These are phyloP conservation scores for Elgaria multicarinata DNA, from an alignment of 2,113 vertebrate species.

Conservation along the genomic window DNA sequence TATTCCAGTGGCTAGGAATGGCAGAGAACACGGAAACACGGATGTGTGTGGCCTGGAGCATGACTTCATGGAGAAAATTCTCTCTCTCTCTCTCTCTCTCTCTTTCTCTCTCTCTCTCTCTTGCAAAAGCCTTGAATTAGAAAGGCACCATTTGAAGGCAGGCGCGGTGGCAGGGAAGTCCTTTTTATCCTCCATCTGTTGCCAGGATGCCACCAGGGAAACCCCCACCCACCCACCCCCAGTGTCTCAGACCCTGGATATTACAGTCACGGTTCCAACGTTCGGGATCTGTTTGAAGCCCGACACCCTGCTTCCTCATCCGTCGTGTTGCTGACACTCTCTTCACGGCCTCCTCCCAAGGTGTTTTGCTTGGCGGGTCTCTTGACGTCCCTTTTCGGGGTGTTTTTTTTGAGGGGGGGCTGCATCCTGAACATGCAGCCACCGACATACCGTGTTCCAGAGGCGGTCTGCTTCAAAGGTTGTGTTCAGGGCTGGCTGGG, in stretches of 20 bases:
- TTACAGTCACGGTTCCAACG: neutral
- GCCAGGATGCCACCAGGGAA: too few relatives aligned
- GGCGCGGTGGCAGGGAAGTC: fast-evolving
- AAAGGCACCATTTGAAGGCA: neutral
- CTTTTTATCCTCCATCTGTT: neutral
- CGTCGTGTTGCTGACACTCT: neutral
- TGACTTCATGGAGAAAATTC: constrained; percentile 53
- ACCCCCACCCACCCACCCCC: too few relatives aligned
- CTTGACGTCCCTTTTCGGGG: too few relatives aligned
- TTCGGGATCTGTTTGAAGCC: too few relatives aligned
- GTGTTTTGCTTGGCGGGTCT: neutral
- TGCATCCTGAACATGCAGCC: neutral
- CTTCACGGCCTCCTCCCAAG: neutral
- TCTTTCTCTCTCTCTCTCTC: neutral
- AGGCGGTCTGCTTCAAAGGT: neutral
- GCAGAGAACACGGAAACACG: constrained; percentile 18
- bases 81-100: neutral
- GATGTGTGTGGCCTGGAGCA: constrained; percentile 5
- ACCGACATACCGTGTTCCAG: neutral
- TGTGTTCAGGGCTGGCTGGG: neutral
- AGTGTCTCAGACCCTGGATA: neutral
- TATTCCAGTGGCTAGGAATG: constrained; percentile 13
- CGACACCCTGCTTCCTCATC: fast-evolving
- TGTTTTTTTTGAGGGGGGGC: neutral
- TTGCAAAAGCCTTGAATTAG: neutral